phyloP scores from a whole-genome alignment of 2,888 invertebrate species.

The Aphrophora alni region DNA sequence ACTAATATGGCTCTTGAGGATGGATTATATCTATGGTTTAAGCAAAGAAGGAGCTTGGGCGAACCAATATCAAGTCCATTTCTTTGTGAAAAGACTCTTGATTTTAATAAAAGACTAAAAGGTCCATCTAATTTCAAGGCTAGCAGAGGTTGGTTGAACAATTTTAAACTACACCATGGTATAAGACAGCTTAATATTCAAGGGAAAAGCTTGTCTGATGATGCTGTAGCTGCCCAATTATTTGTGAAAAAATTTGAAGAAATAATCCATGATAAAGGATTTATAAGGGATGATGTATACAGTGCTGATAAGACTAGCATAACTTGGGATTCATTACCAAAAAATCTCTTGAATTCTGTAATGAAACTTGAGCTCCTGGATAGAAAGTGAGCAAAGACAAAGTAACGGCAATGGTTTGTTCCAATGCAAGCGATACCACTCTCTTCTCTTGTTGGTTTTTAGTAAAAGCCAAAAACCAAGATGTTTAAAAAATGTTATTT shows the following conservation, averaged over 20 bases:
- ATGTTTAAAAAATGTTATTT: too few species aligned
- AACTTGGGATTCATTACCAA: slow-evolving; percentile 49
- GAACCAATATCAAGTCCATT: neutral
- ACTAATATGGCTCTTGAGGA: too few species aligned
- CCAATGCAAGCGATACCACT: slow-evolving; percentile 32
- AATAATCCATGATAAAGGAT: slow-evolving; percentile 31
- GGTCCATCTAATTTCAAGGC: slow-evolving; percentile 36
- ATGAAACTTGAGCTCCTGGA: slow-evolving; percentile 51
- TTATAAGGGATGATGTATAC: slow-evolving; percentile 47
- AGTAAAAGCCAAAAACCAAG: too few species aligned
- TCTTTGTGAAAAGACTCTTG: slow-evolving; percentile 38
- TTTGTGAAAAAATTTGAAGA: slow-evolving; percentile 46
- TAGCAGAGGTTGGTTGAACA: slow-evolving; percentile 48
- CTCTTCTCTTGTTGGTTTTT: too few species aligned
- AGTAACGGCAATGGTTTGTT: slow-evolving; percentile 28
- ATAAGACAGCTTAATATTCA: slow-evolving; percentile 46
- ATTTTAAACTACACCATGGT: slow-evolving; percentile 44
- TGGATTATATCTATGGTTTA: neutral
- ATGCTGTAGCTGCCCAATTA: too few species aligned
- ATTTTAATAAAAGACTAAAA: slow-evolving; percentile 41
- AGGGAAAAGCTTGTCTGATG: too few species aligned
- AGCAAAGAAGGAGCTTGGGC: neutral
- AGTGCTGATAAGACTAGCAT: too few species aligned
- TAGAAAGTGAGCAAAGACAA: too few species aligned
- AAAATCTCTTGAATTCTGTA: slow-evolving; percentile 50